Conservation (phyloP, 30 jellyfish, hydroid and myxozoan genomes). For the Aurelia sp. region DNA sequence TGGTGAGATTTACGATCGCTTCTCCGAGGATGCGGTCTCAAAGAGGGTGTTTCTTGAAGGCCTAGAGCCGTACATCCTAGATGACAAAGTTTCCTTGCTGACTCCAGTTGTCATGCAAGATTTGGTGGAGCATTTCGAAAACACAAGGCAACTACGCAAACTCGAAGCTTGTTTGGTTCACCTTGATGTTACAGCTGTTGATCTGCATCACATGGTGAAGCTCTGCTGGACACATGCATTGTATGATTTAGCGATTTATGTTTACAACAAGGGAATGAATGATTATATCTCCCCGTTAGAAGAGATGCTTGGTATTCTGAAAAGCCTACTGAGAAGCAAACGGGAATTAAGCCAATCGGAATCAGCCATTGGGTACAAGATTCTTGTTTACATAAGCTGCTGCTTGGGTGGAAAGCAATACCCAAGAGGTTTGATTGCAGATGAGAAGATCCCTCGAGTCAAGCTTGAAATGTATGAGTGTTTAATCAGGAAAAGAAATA, state of each 20-base stretch:
- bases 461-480: slow-evolving; percentile 82
- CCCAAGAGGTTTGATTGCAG: slow-evolving; percentile 88
- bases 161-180: slow-evolving; percentile 92
- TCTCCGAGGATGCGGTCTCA: slow-evolving; percentile 88
- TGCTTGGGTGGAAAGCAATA: slow-evolving; percentile 97
- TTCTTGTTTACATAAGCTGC: slow-evolving; percentile 94
- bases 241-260: slow-evolving; percentile 94
- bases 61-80: slow-evolving; percentile 83
- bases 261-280: slow-evolving; percentile 87
- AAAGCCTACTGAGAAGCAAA: slow-evolving; percentile 58
- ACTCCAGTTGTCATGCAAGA: slow-evolving; percentile 98
- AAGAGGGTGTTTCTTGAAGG: slow-evolving; percentile 86
- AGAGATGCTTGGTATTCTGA: slow-evolving; percentile 77
- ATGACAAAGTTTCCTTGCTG: slow-evolving; percentile 63
- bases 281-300: slow-evolving; percentile 97
- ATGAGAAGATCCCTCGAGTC: slow-evolving; percentile 49
- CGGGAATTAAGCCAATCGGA: slow-evolving; percentile 39
- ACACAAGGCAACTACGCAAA: slow-evolving; percentile 73
- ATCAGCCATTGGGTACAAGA: slow-evolving; percentile 81
- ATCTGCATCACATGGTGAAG: slow-evolving; percentile 92
- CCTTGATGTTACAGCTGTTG: slow-evolving; percentile 85
- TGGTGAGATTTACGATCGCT: slow-evolving; percentile 90
- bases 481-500: slow-evolving; percentile 59
- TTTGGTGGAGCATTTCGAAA: slow-evolving; percentile 88
- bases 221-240: slow-evolving; percentile 97